Evolutionary conservation across 2,797 vertebrate genomes (phyloP).

Genomic region (Halcyon chelicuti): DNA sequence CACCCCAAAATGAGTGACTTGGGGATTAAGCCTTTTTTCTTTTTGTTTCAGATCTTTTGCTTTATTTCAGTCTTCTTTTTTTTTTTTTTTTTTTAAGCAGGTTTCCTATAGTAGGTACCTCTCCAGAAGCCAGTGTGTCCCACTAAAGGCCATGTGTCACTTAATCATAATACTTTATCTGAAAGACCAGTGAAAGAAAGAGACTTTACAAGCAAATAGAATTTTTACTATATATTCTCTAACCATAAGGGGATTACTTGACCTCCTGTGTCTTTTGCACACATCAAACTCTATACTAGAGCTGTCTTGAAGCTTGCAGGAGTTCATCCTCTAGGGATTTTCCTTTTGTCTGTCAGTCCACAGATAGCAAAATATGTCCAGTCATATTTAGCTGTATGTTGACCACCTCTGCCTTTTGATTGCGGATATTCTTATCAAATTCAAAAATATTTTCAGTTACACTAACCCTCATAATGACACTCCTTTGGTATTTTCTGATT

Average conservation of each 20-base stretch:
- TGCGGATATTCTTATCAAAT: neutral
- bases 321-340: conserved; percentile 56
- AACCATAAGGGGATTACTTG: conserved; percentile 62
- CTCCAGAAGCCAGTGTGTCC: neutral
- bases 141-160: conserved; percentile 26
- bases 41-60: neutral
- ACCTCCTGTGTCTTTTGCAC: conserved; percentile 58
- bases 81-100: neutral
- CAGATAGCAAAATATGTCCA: conserved; percentile 43
- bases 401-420: conserved; percentile 33
- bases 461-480: neutral
- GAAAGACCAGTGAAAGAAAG: conserved; percentile 53
- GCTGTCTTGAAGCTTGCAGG: conserved; percentile 53
- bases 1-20: neutral
- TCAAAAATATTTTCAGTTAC: neutral
- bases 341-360: conserved; percentile 63
- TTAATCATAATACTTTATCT: conserved; percentile 57
- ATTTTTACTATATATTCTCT: conserved; percentile 57
- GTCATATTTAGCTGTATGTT: conserved; percentile 25
- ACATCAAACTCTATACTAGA: conserved; percentile 58
- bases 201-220: conserved; percentile 59
- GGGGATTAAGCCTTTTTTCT: neutral
- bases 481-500: neutral
- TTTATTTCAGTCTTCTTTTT: neutral
- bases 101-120: neutral